Evolutionary conservation across 2,888 invertebrate genomes (phyloP).

Genomic region (Meloe dianella): DNA sequence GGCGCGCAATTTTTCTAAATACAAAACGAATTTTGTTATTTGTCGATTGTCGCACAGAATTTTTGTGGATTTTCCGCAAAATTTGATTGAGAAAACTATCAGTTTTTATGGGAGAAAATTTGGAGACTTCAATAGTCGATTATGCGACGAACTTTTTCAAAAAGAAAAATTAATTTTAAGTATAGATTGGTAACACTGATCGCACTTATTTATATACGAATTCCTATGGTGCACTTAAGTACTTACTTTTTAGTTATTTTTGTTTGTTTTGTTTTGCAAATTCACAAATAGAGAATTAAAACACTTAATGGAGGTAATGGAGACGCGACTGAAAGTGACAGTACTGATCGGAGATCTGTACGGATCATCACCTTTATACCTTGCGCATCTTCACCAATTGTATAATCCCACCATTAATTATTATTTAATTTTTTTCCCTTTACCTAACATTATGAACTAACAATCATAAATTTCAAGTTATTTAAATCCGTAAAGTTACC

Average conservation of each 20-base stretch:
- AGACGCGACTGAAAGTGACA: slow-evolving; percentile 27
- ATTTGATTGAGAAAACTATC: background rate
- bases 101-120: background rate
- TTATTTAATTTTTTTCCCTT: background rate
- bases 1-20: too few species aligned
- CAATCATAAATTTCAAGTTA: too few species aligned
- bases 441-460: too few species aligned
- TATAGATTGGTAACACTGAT: background rate
- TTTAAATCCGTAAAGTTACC: too few species aligned
- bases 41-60: too few species aligned
- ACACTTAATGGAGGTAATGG: slow-evolving; percentile 4
- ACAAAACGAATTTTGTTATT: too few species aligned
- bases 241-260: slow-evolving; percentile 13
- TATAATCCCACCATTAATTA: slow-evolving; percentile 20
- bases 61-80: too few species aligned
- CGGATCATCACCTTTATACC: slow-evolving; percentile 32
- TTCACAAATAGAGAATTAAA: background rate
- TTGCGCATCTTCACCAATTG: slow-evolving; percentile 30
- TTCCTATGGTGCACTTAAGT: background rate
- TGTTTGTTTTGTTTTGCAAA: too few species aligned
- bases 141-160: background rate
- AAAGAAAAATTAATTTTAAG: too few species aligned
- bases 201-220: background rate
- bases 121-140: background rate
- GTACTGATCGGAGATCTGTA: slow-evolving; percentile 31